Base-by-base conservation (phyloP, 2,113 vertebrate species). In the Tyrannus savana region DNA sequence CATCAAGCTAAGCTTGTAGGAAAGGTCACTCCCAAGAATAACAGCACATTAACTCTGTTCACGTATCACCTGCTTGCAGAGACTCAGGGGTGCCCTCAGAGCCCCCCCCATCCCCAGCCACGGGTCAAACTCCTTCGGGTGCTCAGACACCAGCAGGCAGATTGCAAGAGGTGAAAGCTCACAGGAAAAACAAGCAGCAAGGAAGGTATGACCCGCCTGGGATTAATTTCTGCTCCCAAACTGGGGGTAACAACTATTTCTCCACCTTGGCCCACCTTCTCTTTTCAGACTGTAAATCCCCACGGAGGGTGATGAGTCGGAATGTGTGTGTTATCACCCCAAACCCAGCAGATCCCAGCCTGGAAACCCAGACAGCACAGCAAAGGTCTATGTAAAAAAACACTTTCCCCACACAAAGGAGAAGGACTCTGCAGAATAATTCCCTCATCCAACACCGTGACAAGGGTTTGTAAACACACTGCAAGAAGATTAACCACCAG, bases 121-220 rank as follows among this genome's bases (percentile, higher is more conserved):
- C 46, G 7, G 19, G 2, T 14, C 4, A 0, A 19, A 59, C 47
- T 41, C 64, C 19, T 53, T 37, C 1, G 10, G n/a, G 56, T 55
- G 50, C 52, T 46, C 15, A 10, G 15, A 47, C 42, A 44, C 28
- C 0, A 0, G 35, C 0, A 0, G 9, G 37, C 56, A 90, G 37
- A 28, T 8, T 47, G 39, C 6, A 27, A 33, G 77, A 68, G 49
- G 47, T 30, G 30, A 84, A 72, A 63, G 27, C n/a, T 67, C 39
- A 39, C 17, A 6, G 18, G 30, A 33, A 50, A 50, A 77, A 23
- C 10, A 42, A 46, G 53, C 31, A 66, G 35, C 17, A 33, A 33
- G 47, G 46, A 84, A 82, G 37, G 68, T 46, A 59, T 3, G 5
- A 42, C 12, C 37, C 28, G 55, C 49, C 28, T 74, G 68, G 19